Evolutionary conservation across 2,888 invertebrate species (phyloP), one percentile per base, ranked within the genome.

Genomic region (Thereva unica): DNA sequence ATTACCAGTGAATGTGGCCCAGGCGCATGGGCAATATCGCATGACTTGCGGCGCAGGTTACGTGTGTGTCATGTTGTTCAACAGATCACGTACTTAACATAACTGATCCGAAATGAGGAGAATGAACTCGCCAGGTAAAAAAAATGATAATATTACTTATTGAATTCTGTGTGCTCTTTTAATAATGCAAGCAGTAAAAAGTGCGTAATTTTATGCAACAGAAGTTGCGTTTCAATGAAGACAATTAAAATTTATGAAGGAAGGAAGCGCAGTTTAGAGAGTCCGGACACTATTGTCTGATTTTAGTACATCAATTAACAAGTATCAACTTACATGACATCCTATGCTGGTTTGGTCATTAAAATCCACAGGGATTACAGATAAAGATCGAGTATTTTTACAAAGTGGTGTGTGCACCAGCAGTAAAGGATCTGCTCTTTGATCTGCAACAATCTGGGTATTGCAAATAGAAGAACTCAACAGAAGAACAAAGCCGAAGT

Each of bases 1-100:
- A 53, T 53, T 23, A 53, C 53, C 53, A 53, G 38, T 53, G 53
- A 40, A 53, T 53, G 53, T n/a, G 53, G 53, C 53, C 53, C 12
- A 53, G n/a, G 53, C 53, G 53, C 53, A 53, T 53, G 53, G 38
- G 38, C 53, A 53, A 38, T 53, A 53, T 40, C 40, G 53, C 53
- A 53, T 40, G 5, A n/a, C 9, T 5, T 23, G 23, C 53, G 37
- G 53, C 23, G 38, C 53, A 53, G 38, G 53, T 37, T 35, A 53
- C 53, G 53, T 35, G 53, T 23, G 23, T 53, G 38, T 53, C 53
- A 53, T 38, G 53, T 53, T 53, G 53, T 53, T 53, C 40, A 40
- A 40, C 38, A 53, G 53, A 53, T 53, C 53, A 53, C 53, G 53
- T 53, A 53, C 38, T 53, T 53, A 53, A 37, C 53, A 53, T 53